These are phyloP conservation scores for Periphyllus acericola DNA, from an alignment of 2,888 invertebrate genomes.

Conservation along the genomic window DNA sequence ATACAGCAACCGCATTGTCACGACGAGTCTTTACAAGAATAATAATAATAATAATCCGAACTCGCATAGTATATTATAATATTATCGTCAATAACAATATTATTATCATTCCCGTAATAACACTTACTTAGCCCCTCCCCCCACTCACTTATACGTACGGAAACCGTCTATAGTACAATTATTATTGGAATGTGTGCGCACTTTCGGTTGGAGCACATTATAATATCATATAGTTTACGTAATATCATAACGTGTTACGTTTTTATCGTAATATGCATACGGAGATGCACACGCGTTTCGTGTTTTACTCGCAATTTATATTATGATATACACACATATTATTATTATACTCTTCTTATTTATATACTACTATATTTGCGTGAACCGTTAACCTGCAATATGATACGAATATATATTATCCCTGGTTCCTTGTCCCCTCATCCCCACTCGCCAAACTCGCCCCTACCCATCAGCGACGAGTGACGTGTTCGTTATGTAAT, in stretches of 20 bases:
- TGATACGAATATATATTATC: not conserved
- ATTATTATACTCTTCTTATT: too few relatives aligned
- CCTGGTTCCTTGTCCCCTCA: not conserved
- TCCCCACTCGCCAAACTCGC: not conserved
- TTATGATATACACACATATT: too few relatives aligned
- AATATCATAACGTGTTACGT: not conserved
- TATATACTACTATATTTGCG: too few relatives aligned
- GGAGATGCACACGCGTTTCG: not conserved
- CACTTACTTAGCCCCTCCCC: not conserved
- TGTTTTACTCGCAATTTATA: too few relatives aligned
- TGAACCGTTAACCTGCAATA: too few relatives aligned
- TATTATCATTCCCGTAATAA: not conserved
- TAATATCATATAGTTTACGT: not conserved
- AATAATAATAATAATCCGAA: not conserved
- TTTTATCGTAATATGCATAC: not conserved
- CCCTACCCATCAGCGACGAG: not conserved
- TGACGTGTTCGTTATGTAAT: not conserved
- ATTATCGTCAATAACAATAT: not conserved
- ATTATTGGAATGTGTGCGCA: slow-evolving; percentile 13
- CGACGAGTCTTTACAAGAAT: not conserved
- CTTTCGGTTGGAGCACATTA: not conserved
- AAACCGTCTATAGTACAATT: not conserved
- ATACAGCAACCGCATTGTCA: not conserved
- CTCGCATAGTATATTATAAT: not conserved
- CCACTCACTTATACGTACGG: not conserved